Evolutionary conservation across 1,140 invertebrate genomes (phyloP), one percentile per base, ranked within the genome.

Genomic region (Subanguina moxae): DNA sequence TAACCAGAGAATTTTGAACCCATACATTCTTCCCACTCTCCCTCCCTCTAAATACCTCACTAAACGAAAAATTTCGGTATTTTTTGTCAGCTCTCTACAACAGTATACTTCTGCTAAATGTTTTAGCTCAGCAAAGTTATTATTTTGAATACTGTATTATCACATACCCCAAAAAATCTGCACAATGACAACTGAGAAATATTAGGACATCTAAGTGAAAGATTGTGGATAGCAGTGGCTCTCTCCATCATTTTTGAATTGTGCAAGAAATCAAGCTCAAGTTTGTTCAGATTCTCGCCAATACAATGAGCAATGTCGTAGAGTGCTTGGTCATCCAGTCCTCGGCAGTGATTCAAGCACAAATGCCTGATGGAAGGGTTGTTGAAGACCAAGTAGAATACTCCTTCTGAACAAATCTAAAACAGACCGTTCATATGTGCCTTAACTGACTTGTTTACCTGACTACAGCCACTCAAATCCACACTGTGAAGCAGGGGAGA

Each of bases 191-290:
- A 68, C 48, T 77, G 76, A 23, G 67, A 25, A 30, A 81, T 77
- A 64, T 81, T 81, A n/a, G 79, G 81, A 45, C 79, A 81, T n/a
- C 62, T 21, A 21, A 70, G 71, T n/a, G 78, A 79, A 1, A 81
- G 64, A 43, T 76, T 67, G 42, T 64, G 61, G 23, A 81, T 72
- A 27, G 80, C 66, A 11, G 64, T 58, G 21, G 67, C 70, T 8
- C 78, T 78, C 43, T 81, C 80, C 5, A 66, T 57, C 57, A 81
- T 64, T 46, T 76, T 76, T 17, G 74, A 67, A 8, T 74, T 65
- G 15, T 59, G 56, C 25, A 82, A 61, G 57, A 78, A 81, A 46
- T 81, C 79, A 15, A 81, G 59, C 58, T 81, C 80, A n/a, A 81
- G 57, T 38, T 68, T 62, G 21, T 69, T 48, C 25, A 81, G 65